Conservation (phyloP, 1,140 invertebrate species). For the Coptotermes formosanus region DNA sequence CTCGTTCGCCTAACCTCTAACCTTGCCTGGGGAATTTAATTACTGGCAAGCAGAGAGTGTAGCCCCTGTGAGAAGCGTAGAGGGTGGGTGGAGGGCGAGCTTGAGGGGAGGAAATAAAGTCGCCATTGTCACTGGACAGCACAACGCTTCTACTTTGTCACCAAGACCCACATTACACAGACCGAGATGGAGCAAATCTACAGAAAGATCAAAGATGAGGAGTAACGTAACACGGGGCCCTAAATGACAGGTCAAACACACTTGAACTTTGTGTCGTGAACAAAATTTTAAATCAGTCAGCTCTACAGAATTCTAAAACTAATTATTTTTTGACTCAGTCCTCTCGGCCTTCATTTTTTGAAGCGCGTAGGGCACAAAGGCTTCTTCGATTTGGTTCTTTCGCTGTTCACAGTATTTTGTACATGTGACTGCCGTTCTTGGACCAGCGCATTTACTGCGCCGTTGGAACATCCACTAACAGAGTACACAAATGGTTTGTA, state of each 20-base stretch:
- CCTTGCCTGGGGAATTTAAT: slow-evolving; percentile 28
- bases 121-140: slow-evolving; percentile 28
- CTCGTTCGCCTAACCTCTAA: slow-evolving; percentile 22
- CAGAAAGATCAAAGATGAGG: background rate
- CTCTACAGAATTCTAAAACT: background rate
- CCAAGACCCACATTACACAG: background rate
- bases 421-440: no score
- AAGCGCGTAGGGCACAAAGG: no score
- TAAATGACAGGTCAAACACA: background rate
- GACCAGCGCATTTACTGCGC: no score
- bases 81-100: background rate
- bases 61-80: slow-evolving; percentile 12
- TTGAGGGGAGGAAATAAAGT: slow-evolving; percentile 8
- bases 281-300: background rate
- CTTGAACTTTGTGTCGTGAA: background rate
- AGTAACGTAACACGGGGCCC: background rate
- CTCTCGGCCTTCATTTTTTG: no score
- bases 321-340: no score
- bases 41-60: slow-evolving; percentile 17
- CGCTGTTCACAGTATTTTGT: no score
- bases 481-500: no score
- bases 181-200: background rate
- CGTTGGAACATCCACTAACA: no score
- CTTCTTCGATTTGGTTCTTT: no score
- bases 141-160: slow-evolving; percentile 17